phyloP scores from a whole-genome alignment of 2,888 invertebrate species.

The Lasioglossum leucozonium region DNA sequence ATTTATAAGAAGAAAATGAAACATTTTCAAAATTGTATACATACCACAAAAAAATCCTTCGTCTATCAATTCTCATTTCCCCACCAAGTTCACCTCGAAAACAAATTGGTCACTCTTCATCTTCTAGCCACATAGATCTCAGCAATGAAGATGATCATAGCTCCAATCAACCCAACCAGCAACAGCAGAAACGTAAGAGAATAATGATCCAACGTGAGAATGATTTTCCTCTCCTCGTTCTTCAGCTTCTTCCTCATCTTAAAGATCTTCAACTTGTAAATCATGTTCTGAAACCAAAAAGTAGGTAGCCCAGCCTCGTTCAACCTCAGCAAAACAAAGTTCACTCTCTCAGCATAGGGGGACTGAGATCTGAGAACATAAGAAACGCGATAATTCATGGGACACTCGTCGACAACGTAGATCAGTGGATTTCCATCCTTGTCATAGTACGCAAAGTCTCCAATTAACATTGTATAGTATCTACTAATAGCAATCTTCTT shows the following conservation, averaged over 20 bases:
- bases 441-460: conserved; percentile 65
- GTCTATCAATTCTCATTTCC: neutral
- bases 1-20: too few relatives aligned
- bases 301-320: conserved; percentile 68
- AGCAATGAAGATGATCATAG: conserved; percentile 58
- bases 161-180: conserved; percentile 55
- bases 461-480: conserved; percentile 56
- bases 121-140: conserved; percentile 61
- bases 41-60: neutral
- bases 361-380: conserved; percentile 65
- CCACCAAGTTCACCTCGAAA: neutral
- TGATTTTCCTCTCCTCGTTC: conserved; percentile 40
- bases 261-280: conserved; percentile 28
- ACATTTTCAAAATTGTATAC: neutral
- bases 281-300: conserved; percentile 67
- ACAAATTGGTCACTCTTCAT: neutral
- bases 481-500: conserved; percentile 60
- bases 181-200: conserved; percentile 68
- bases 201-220: conserved; percentile 69
- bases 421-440: conserved; percentile 61
- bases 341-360: conserved; percentile 69
- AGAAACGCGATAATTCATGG: conserved; percentile 62
- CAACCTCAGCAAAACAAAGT: conserved; percentile 65
- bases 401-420: conserved; percentile 72
- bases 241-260: conserved; percentile 33